Percentiles rank a stretch among this genome's conserved stretches.
Evolutionary conservation across 2,888 invertebrate species (phyloP).

Genomic region (Eledona agricola): DNA sequence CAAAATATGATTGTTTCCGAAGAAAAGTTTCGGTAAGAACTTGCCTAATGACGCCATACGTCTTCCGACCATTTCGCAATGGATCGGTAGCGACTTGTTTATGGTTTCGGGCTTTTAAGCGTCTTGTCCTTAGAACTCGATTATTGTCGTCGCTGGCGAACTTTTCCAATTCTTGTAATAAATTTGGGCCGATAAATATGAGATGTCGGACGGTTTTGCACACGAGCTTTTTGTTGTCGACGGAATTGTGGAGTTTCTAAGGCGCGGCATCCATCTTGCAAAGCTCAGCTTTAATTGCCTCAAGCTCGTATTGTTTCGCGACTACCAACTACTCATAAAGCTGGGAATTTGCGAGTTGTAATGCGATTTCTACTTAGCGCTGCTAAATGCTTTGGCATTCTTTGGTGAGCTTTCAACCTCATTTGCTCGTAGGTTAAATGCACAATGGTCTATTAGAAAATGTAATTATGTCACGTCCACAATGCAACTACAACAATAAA

Average conservation of each 20-base stretch:
- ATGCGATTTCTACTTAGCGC: slow-evolving; percentile 6
- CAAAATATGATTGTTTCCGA: slow-evolving; percentile 46
- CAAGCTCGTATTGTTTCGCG: slow-evolving; percentile 10
- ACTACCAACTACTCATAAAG: slow-evolving; percentile 9
- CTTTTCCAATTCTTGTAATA: slow-evolving; percentile 39
- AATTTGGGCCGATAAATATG: slow-evolving; percentile 40
- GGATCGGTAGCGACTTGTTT: slow-evolving; percentile 40
- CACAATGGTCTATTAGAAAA: too few species aligned
- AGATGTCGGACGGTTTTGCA: slow-evolving; percentile 38
- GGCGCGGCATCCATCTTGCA: slow-evolving; percentile 18
- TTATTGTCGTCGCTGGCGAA: slow-evolving; percentile 29
- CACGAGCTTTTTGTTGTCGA: slow-evolving; percentile 20
- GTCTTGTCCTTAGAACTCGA: slow-evolving; percentile 25
- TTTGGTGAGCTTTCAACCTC: slow-evolving; percentile 8
- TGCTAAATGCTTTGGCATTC: too few species aligned
- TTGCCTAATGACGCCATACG: slow-evolving; percentile 47
- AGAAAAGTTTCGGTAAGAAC: slow-evolving; percentile 41
- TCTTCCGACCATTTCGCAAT: slow-evolving; percentile 45
- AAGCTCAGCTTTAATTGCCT: slow-evolving; percentile 26
- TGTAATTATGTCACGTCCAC: too few species aligned
- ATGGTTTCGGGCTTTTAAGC: slow-evolving; percentile 31
- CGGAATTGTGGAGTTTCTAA: slow-evolving; percentile 20
- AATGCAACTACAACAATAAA: too few species aligned
- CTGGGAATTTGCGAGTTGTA: slow-evolving; percentile 7
- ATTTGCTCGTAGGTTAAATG: too few species aligned